Evolutionary conservation across 2,113 vertebrate species (phyloP), one percentile per base, ranked within the genome.

Genomic region (Tragelaphus scriptus): DNA sequence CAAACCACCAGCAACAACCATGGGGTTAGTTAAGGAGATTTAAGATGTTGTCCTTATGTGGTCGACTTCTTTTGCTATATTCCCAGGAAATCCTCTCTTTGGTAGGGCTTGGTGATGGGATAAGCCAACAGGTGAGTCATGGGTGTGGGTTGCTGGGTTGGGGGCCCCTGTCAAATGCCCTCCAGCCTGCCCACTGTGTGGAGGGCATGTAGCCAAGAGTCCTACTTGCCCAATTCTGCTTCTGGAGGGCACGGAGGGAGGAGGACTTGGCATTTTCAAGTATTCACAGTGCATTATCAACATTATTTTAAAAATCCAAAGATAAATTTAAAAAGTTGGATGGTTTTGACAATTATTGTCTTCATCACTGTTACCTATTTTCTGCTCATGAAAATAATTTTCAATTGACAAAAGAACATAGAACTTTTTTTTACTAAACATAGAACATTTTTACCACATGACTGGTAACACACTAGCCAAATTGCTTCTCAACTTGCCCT

Each of bases 361-460:
- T 80, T 16, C 32, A 85, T 47, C 7, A 55, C 79, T 4, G 44
- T 87, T 61, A 44, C 68, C 61, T 49, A 4, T 71, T 94, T 86
- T 75, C 11, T 97, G 15, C 6, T 53, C 21, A 81, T 80, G 81
- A 97, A 96, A 86, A 84, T 85, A 80, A 32, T 44, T 75, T 96
- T 82, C 85, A 75, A 92, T 49, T 59, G 81, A 88, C n/a, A 55
- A 86, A n/a, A 82, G 6, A 77, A 84, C 36, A 36, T 2, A 68
- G 32, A 53, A 25, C 4, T 55, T n/a, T 36, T 79, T 79, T 80
- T 80, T 5, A 23, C 6, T 84, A 36, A 55, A 13, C 51, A 55
- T 23, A 56, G 61, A 92, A 44, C 2, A 16, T 94, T 95, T 82
- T 51, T 30, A 49, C 21, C 85, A 75, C 96, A 47, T 81, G 13